Conservation (phyloP, 2,797 vertebrate species). For the Hippoglossus hippoglossus region DNA sequence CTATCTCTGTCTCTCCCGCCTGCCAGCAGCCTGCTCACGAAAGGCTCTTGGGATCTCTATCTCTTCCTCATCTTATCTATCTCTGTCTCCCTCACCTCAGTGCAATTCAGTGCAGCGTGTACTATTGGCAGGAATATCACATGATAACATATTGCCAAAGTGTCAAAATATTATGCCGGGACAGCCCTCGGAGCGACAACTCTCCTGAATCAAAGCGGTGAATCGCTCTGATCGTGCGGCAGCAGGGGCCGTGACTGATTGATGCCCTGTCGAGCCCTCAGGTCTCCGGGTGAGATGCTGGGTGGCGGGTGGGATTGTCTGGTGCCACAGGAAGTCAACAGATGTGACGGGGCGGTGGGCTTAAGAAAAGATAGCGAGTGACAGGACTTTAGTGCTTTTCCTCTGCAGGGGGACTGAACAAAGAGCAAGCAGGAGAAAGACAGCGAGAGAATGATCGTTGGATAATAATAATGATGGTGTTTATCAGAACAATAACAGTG, state of each 20-base stretch:
- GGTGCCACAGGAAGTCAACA: constrained; percentile 39
- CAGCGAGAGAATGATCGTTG: constrained; percentile 18
- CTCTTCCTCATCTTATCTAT: constrained; percentile 14
- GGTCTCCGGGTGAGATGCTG: constrained; percentile 41
- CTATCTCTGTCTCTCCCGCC: constrained; percentile 46
- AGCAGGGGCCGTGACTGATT: constrained; percentile 26
- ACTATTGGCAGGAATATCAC: constrained; percentile 41
- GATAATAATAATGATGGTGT: constrained; percentile 45
- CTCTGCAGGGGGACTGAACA: constrained; percentile 34
- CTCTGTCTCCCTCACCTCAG: constrained; percentile 26
- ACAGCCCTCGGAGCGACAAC: constrained; percentile 29
- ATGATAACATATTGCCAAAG: constrained; percentile 51
- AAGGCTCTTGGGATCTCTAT: constrained; percentile 42
- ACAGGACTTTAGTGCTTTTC: constrained; percentile 43
- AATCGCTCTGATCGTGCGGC: constrained; percentile 32
- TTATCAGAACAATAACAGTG: constrained; percentile 56
- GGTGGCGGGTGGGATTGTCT: constrained; percentile 35
- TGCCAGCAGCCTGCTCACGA: constrained; percentile 26
- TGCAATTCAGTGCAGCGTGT: constrained; percentile 23
- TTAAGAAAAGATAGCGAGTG: constrained; percentile 38
- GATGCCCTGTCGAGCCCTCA: constrained; percentile 46
- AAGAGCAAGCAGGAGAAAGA: constrained; percentile 27
- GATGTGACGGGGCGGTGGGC: constrained; percentile 36
- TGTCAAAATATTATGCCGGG: constrained; percentile 47
- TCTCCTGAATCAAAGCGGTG: constrained; percentile 49